These are phyloP conservation scores for Strix uralensis DNA, from an alignment of 2,113 vertebrate species.

Conservation along the genomic window DNA sequence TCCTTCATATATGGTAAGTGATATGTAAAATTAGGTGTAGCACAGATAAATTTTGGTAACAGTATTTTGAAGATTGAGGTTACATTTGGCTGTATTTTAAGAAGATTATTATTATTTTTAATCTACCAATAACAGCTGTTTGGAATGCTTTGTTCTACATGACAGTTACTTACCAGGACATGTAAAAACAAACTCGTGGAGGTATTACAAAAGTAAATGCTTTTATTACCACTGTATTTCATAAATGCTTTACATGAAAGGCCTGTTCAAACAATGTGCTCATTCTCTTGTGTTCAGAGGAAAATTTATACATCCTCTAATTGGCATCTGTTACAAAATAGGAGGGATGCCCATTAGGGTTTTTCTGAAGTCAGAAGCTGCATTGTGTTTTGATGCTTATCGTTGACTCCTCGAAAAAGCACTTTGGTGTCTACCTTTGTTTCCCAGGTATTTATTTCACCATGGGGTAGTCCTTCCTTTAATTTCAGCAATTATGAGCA, in stretches of 20 bases:
- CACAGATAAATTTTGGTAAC: background rate
- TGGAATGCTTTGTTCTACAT: conserved; percentile 21
- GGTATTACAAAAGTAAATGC: conserved; percentile 20
- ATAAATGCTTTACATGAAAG: conserved; percentile 18
- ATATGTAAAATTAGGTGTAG: background rate
- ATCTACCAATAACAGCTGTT: background rate
- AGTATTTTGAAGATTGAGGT: background rate
- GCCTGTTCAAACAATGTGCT: conserved; percentile 31
- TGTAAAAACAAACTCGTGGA: conserved; percentile 24
- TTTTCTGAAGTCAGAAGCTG: conserved; percentile 14
- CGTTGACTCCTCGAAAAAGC: background rate
- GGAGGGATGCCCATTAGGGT: conserved; percentile 7
- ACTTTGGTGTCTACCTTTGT: background rate
- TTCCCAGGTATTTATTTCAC: conserved; percentile 16
- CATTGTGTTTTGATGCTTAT: conserved; percentile 28
- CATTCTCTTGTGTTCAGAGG: conserved; percentile 14
- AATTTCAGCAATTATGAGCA: background rate
- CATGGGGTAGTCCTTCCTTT: background rate
- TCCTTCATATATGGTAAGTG: conserved; percentile 96
- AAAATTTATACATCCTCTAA: conserved; percentile 26
- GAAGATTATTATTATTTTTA: background rate
- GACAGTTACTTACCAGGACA: conserved; percentile 34
- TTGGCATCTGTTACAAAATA: conserved; percentile 15
- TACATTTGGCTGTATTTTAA: background rate
- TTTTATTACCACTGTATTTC: conserved; percentile 21